phyloP scores from a whole-genome alignment of 1,140 invertebrate genomes.

The Leptinotarsa undecemlineata region DNA sequence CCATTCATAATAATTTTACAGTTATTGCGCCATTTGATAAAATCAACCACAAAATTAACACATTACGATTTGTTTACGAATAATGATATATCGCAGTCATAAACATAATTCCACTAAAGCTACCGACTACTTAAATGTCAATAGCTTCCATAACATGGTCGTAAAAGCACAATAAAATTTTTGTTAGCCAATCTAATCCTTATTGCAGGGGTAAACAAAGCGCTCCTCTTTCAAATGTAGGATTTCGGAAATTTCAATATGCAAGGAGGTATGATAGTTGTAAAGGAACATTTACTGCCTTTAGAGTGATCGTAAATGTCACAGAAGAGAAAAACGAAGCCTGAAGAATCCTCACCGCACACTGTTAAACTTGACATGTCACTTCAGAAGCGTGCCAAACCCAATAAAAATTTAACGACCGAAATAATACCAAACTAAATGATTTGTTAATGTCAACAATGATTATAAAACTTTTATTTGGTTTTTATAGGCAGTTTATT shows the following conservation, averaged over 20 bases:
- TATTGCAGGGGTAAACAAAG: conserved; percentile 29
- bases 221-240: neutral
- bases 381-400: conserved; percentile 28
- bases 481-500: conserved; percentile 18
- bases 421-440: conserved; percentile 27
- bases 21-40: too few relatives aligned
- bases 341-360: conserved; percentile 12
- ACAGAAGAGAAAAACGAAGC: conserved; percentile 14
- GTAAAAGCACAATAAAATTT: conserved; percentile 41
- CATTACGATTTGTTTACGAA: conserved; percentile 13
- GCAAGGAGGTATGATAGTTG: conserved; percentile 28
- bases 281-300: conserved; percentile 24
- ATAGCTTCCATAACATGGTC: conserved; percentile 34
- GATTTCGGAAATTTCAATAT: conserved; percentile 32
- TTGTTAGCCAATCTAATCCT: conserved; percentile 32
- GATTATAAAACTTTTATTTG: conserved; percentile 9
- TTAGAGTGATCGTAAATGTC: conserved; percentile 34
- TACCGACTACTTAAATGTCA: conserved; percentile 22
- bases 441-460: conserved; percentile 29
- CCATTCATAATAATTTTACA: too few relatives aligned
- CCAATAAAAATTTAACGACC: conserved; percentile 29
- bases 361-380: conserved; percentile 23
- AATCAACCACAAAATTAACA: conserved; percentile 4
- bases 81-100: conserved; percentile 24
- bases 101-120: conserved; percentile 28